A percentile compares a stretch with the other conserved stretches of the same genome.
Conservation (phyloP, 2,113 vertebrate genomes). For the Neolamprologus kungweensis region DNA sequence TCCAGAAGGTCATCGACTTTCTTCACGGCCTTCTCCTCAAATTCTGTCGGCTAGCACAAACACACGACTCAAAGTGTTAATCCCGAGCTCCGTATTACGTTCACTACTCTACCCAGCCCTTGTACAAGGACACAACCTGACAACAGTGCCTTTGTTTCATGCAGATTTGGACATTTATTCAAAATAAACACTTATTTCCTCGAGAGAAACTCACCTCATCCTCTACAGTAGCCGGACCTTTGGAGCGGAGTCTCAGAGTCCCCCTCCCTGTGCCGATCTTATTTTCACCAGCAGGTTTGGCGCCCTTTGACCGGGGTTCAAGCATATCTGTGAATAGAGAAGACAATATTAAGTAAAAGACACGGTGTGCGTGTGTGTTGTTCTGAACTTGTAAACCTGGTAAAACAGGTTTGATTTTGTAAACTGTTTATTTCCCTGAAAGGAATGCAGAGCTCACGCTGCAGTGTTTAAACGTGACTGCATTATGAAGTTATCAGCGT, state of each 20-base stretch:
- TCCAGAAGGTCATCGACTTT: conserved; percentile 94
- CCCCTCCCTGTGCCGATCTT: conserved; percentile 78
- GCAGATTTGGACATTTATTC: neutral
- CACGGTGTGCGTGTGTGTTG: neutral
- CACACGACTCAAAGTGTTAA: neutral
- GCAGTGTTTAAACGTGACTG: neutral
- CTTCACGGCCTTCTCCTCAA: conserved; percentile 86
- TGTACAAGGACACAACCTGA: neutral
- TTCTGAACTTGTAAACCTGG: neutral
- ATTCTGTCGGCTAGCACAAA: conserved; percentile 79
- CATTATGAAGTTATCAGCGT: neutral
- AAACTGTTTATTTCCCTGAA: neutral
- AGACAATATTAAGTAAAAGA: neutral
- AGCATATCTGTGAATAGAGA: conserved; percentile 77
- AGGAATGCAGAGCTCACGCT: neutral
- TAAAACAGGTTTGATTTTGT: neutral
- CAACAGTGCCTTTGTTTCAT: rapidly evolving
- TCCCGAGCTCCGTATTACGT: neutral
- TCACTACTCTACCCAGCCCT: neutral
- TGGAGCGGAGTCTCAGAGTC: conserved; percentile 85
- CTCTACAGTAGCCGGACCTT: conserved; percentile 87
- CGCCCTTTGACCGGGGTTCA: conserved; percentile 79
- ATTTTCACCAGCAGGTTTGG: conserved; percentile 62
- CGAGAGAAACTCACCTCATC: conserved; percentile 71
- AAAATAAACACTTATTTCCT: neutral